phyloP scores from a whole-genome alignment of 1,140 invertebrate genomes.

The Brachionus rotundiformis region DNA sequence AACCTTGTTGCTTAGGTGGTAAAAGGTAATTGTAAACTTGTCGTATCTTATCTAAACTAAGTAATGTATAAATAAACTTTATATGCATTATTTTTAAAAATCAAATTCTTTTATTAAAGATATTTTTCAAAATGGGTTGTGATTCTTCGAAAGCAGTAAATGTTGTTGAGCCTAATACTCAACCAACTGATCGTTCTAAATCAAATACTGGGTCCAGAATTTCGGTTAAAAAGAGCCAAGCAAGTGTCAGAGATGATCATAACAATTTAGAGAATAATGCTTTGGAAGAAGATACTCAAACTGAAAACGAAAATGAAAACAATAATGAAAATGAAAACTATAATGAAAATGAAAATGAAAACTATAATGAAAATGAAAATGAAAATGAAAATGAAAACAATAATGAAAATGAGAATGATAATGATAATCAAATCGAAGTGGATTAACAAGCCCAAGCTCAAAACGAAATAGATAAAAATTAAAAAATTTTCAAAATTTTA shows the following conservation, averaged over 20 bases:
- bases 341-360: not conserved
- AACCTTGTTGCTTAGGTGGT: conserved; percentile 18
- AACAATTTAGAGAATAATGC: too few relatives aligned
- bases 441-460: not conserved
- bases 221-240: not conserved
- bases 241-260: not conserved
- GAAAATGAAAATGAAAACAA: not conserved
- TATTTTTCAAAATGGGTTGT: conserved; percentile 46
- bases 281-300: not conserved
- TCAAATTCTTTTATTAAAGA: not conserved
- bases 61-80: not conserved
- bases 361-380: not conserved
- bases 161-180: not conserved
- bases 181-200: not conserved
- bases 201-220: not conserved
- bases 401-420: not conserved
- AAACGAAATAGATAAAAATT: not conserved
- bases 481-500: not conserved
- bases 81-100: not conserved
- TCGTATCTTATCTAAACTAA: conserved; percentile 28
- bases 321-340: not conserved
- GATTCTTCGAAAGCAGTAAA: not conserved
- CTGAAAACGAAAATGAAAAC: not conserved
- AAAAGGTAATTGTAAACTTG: not conserved
- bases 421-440: not conserved